Base-by-base conservation (phyloP, 2,113 vertebrate genomes). In the Malurus alboscapulatus region DNA sequence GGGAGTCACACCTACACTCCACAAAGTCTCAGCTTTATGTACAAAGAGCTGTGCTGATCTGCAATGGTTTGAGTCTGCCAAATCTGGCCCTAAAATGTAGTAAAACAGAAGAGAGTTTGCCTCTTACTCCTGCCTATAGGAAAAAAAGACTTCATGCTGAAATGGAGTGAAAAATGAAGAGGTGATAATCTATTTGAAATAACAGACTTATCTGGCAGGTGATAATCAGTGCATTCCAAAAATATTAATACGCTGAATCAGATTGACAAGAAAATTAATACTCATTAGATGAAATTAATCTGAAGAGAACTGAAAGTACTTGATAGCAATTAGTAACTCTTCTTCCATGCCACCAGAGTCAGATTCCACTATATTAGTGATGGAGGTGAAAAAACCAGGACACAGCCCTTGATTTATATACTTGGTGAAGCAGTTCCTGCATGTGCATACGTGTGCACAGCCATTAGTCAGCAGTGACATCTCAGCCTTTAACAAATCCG, bases 401-500 rank as follows among this genome's bases (percentile, higher is more conserved):
- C 55, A 68, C 63, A 67, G 89, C 82, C 93, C 85, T 92, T 88
- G 82, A 80, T 94, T 77, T 81, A 85, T 84, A 12, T 93, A 82
- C 95, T 94, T 48, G 85, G 95, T 94, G 87, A 96, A 94, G 93
- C 93, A 68, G 86, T 96, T 96, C 93, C 95, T 96, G 17, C 92
- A 79, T 92, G 93, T 91, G 96, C 94, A 91, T 96, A 95, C 92
- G 90, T 95, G 95, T 91, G 92, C 87, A 93, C 80, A 88, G 44
- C 71, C 75, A 42, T 87, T 78, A 90, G 87, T 72, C 82, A 88
- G 65, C 95, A 94, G 95, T 78, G 91, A 94, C 95, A 96, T 97
- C 96, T 97, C 97, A 97, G 83, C 95, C 96, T 96, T 95, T 93
- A 90, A 94, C 71, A 11, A 96, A 93, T 96, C 96, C 93, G 97